Percentiles rank a stretch among this genome's conserved stretches.
Evolutionary conservation across 2,797 vertebrate genomes (phyloP).

Genomic region (Typhlichthys subterraneus): DNA sequence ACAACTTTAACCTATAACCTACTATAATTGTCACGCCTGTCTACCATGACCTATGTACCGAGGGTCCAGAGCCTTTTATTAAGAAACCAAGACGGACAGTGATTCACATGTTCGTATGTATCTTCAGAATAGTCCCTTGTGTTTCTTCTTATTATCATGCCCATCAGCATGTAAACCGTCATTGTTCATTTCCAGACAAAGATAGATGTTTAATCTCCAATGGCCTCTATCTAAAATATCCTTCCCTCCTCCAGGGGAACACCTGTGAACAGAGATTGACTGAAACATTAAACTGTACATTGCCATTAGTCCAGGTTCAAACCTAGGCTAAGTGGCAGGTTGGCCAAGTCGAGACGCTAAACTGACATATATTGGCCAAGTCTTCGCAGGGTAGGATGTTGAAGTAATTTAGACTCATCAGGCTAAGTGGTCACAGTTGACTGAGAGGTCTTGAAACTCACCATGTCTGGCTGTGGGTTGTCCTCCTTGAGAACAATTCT

Average conservation of each 20-base stretch:
- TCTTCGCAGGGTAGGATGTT: slow-evolving; percentile 65
- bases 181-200: slow-evolving; percentile 57
- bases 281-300: slow-evolving; percentile 68
- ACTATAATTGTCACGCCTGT: neutral
- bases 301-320: slow-evolving; percentile 69
- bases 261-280: slow-evolving; percentile 52
- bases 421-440: slow-evolving; percentile 75
- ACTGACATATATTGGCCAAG: slow-evolving; percentile 72
- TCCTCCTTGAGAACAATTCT: slow-evolving; percentile 59
- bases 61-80: slow-evolving; percentile 12
- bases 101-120: slow-evolving; percentile 15
- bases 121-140: slow-evolving; percentile 21
- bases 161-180: slow-evolving; percentile 45
- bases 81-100: slow-evolving; percentile 5
- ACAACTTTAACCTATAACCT: slow-evolving; percentile 7
- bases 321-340: slow-evolving; percentile 68
- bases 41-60: neutral
- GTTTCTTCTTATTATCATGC: slow-evolving; percentile 24
- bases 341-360: slow-evolving; percentile 62
- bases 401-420: slow-evolving; percentile 78
- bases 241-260: slow-evolving; percentile 32
- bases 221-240: slow-evolving; percentile 22
- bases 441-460: slow-evolving; percentile 71
- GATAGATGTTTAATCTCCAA: slow-evolving; percentile 55
- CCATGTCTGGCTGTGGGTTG: slow-evolving; percentile 65